Conservation (phyloP, 2,888 invertebrate species). For the Drosophila subsilvestris region DNA sequence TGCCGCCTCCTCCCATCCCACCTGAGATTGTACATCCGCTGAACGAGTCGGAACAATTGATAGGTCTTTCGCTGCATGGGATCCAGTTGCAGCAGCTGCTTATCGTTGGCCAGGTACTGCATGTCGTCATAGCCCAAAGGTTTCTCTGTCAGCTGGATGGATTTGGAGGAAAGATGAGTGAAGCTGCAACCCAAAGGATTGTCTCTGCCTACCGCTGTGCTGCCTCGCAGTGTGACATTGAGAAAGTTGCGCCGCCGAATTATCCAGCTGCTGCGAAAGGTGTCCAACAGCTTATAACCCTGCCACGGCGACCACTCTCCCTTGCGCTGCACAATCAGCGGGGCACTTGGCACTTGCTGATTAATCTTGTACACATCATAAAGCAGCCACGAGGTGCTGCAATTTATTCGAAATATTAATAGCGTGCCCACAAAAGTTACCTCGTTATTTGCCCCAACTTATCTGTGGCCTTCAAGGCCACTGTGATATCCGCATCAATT, state of each 20-base stretch:
- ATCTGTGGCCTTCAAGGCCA: slow-evolving; percentile 59
- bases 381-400: slow-evolving; percentile 47
- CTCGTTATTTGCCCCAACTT: slow-evolving; percentile 31
- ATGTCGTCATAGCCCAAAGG: slow-evolving; percentile 51
- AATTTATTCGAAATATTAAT: slow-evolving; percentile 1
- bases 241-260: slow-evolving; percentile 72
- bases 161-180: background rate
- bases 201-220: slow-evolving; percentile 57
- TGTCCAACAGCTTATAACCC: slow-evolving; percentile 57
- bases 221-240: slow-evolving; percentile 61
- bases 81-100: slow-evolving; percentile 68
- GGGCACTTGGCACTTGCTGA: slow-evolving; percentile 31
- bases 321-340: slow-evolving; percentile 63
- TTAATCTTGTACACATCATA: slow-evolving; percentile 79
- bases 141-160: slow-evolving; percentile 64
- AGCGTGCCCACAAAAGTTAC: background rate
- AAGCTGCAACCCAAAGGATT: background rate
- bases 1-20: slow-evolving; percentile 33
- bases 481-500: slow-evolving; percentile 80
- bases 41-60: slow-evolving; percentile 68
- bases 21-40: slow-evolving; percentile 75
- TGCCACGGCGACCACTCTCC: slow-evolving; percentile 68
- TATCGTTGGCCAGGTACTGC: slow-evolving; percentile 60
- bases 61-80: slow-evolving; percentile 81
- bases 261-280: slow-evolving; percentile 58